A percentile compares a stretch with the other conserved stretches of the same genome.
phyloP scores from a whole-genome alignment of 1,140 invertebrate genomes.

The Calephelis nemesis region DNA sequence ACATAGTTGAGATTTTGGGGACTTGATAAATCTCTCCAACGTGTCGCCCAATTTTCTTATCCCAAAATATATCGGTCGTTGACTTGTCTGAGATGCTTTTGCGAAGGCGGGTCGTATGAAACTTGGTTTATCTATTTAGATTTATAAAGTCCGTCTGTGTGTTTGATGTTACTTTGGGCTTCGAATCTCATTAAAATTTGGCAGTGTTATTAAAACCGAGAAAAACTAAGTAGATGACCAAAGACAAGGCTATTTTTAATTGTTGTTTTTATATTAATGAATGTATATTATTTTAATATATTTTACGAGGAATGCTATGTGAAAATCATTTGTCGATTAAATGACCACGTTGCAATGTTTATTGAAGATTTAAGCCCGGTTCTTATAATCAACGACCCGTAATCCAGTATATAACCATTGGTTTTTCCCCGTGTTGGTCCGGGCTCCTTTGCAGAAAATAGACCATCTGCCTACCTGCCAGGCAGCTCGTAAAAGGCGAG shows the following conservation, averaged over 20 bases:
- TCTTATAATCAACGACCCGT: no score
- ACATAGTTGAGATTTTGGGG: not conserved
- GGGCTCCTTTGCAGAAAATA: no score
- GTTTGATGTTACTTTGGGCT: conserved; percentile 3
- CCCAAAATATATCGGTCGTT: conserved; percentile 7
- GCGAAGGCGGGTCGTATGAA: not conserved
- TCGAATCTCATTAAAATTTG: not conserved
- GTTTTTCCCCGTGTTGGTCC: no score
- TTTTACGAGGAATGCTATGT: not conserved
- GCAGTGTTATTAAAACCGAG: not conserved
- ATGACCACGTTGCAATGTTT: not conserved
- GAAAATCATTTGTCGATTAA: conserved; percentile 9
- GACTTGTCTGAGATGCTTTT: conserved; percentile 4
- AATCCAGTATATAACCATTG: no score
- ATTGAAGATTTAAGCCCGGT: not conserved
- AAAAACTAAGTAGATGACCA: not conserved
- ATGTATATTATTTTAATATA: no score
- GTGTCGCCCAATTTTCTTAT: conserved; percentile 7
- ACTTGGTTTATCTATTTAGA: not conserved
- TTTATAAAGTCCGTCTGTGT: conserved; percentile 6
- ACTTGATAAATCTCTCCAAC: not conserved
- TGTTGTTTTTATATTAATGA: no score
- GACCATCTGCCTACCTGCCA: no score
- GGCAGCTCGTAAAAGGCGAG: no score
- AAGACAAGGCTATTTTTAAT: no score